A percentile compares a stretch with the other conserved stretches of the same genome.
Conservation (phyloP, 2,113 vertebrate species). For the Lampris incognitus region DNA sequence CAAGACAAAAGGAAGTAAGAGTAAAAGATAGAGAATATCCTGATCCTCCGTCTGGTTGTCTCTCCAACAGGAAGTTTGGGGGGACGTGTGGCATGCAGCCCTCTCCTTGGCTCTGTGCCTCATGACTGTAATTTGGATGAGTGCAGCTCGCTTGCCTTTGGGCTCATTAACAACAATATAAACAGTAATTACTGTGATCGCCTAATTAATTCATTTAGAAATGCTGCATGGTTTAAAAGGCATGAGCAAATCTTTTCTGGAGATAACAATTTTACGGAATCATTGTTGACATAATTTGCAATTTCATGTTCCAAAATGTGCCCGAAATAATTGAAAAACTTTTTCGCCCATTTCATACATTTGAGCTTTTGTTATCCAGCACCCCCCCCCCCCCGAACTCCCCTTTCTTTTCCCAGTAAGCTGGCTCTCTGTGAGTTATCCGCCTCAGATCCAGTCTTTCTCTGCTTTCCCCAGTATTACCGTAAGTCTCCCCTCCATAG, state of each 20-base stretch:
- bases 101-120: constrained; percentile 83
- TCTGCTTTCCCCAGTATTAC: constrained; percentile 61
- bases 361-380: constrained; percentile 62
- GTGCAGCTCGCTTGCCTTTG: constrained; percentile 85
- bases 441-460: constrained; percentile 63
- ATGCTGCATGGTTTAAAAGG: constrained; percentile 75
- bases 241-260: constrained; percentile 76
- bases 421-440: constrained; percentile 66
- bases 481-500: constrained; percentile 65
- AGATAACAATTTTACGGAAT: constrained; percentile 79
- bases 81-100: constrained; percentile 67
- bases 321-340: constrained; percentile 71
- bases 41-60: constrained; percentile 24
- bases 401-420: constrained; percentile 45
- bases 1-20: constrained; percentile 29
- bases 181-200: constrained; percentile 88
- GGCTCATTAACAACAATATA: constrained; percentile 88
- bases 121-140: constrained; percentile 85
- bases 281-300: constrained; percentile 80
- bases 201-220: constrained; percentile 87
- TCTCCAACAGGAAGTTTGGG: constrained; percentile 47
- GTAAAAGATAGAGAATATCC: background rate
- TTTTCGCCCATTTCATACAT: constrained; percentile 53
- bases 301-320: constrained; percentile 77
- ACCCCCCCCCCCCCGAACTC: constrained; percentile 1